Percentiles rank a stretch among this genome's conserved stretches.
Conservation (phyloP, 2,113 vertebrate species). For the Madoqua kirkii region DNA sequence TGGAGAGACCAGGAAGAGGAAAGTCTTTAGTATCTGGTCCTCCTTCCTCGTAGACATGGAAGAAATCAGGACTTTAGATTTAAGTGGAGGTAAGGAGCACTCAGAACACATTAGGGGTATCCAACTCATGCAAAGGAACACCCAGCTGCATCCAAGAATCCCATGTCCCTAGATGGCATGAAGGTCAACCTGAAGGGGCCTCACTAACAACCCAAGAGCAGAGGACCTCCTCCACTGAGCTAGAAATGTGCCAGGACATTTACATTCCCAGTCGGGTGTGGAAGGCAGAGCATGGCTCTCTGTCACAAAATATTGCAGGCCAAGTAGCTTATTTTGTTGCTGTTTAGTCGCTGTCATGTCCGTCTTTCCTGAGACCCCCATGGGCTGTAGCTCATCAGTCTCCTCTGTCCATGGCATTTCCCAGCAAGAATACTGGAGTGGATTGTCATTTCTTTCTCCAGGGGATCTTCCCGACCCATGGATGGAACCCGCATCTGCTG, state of each 20-base stretch:
- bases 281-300: background rate
- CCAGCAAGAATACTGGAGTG: background rate
- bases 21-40: background rate
- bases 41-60: background rate
- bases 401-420: background rate
- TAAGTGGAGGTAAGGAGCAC: background rate
- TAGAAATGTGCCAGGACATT: fast-evolving
- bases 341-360: background rate
- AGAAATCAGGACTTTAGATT: background rate
- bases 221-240: background rate
- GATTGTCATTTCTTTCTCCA: background rate
- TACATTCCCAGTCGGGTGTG: fast-evolving
- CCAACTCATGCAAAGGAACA: background rate
- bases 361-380: background rate
- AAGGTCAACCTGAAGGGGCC: background rate
- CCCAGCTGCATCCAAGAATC: background rate
- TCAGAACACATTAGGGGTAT: background rate
- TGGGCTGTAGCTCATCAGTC: background rate
- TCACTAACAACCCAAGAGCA: fast-evolving
- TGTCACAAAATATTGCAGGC: background rate
- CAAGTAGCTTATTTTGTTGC: background rate
- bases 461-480: background rate
- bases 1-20: background rate
- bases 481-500: background rate
- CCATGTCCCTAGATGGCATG: fast-evolving